Conservation (phyloP, 2,888 invertebrate species). For the Hemicrepidius hirtus region DNA sequence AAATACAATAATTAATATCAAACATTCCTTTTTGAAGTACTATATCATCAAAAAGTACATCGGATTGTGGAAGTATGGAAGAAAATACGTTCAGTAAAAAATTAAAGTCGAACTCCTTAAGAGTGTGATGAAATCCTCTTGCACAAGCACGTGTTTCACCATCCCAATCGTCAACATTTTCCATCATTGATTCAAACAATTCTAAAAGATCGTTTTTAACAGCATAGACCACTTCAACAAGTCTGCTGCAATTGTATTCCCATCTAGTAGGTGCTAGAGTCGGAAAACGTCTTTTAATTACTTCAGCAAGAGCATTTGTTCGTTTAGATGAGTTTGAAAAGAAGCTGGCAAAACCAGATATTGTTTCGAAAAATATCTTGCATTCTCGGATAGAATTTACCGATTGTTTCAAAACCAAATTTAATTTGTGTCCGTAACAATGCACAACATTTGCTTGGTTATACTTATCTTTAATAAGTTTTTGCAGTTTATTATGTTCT, state of each 20-base stretch:
- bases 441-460: conserved; percentile 45
- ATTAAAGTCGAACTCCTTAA: too few species aligned
- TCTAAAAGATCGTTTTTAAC: conserved; percentile 1
- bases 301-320: background rate
- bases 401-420: conserved; percentile 30
- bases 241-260: conserved; percentile 24
- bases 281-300: conserved; percentile 29
- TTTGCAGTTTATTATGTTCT: conserved; percentile 44
- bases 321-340: conserved; percentile 26
- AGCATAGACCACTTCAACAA: background rate
- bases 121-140: too few species aligned
- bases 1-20: too few species aligned
- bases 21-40: too few species aligned
- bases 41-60: too few species aligned
- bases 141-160: too few species aligned
- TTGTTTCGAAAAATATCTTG: conserved; percentile 17
- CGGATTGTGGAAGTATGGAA: too few species aligned
- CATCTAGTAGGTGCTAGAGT: conserved; percentile 47
- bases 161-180: conserved; percentile 12
- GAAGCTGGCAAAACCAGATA: conserved; percentile 6
- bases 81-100: too few species aligned
- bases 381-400: conserved; percentile 17
- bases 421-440: conserved; percentile 46
- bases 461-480: conserved; percentile 29
- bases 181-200: background rate